Base-by-base conservation (phyloP, 2,888 invertebrate species). In the Disparrhopalites patrizii region DNA sequence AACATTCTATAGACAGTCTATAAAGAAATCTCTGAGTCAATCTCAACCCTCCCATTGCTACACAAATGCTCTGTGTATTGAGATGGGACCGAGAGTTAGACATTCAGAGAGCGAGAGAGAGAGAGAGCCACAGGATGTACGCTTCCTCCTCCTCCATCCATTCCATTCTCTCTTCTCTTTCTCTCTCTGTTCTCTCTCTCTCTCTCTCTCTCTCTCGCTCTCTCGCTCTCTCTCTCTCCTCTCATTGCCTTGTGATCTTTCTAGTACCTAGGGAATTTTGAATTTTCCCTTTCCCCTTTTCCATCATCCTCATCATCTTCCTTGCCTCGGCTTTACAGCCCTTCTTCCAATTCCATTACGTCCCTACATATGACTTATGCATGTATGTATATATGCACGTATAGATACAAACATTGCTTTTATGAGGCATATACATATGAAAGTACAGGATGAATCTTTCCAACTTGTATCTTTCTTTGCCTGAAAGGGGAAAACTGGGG, bases 181-280 rank as follows among this genome's bases (percentile, higher is more conserved):
- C 55, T 55, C 33, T 33, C 20, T 31, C 55, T 55, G 15, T 31
- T 52, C 52, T 27, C 28, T 23, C 23, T 52, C 52, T 27, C 18
- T 52, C 52, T 18, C 23, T 30, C 27, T 52, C 52, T 18, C 50
- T 3, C 15, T 25, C 52, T 18, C n/a, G n/a, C 28, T 13, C 15
- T 52, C 52, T 18, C 23, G 30, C 27, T 52, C 52, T 18, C 50
- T 3, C 15, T 25, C 52, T 18, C 25, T 25, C 25, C 18, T n/a
- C 31, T 20, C 30, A 23, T 30, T 50, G 50, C 61, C 33, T 61
- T 30, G 33, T 60, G 60, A 33, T 31, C 31, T 50, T 56, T 51
- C 61, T 51, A 61, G 61, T 61, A 51, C 61, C 61, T 61, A 33
- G 61, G 61, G 61, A 61, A 61, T 61, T 61, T 61, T 54, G 61